Percentiles rank a stretch among this genome's conserved stretches.
Evolutionary conservation across 2,888 invertebrate genomes (phyloP).

Genomic region (Cataglyphis albicans): DNA sequence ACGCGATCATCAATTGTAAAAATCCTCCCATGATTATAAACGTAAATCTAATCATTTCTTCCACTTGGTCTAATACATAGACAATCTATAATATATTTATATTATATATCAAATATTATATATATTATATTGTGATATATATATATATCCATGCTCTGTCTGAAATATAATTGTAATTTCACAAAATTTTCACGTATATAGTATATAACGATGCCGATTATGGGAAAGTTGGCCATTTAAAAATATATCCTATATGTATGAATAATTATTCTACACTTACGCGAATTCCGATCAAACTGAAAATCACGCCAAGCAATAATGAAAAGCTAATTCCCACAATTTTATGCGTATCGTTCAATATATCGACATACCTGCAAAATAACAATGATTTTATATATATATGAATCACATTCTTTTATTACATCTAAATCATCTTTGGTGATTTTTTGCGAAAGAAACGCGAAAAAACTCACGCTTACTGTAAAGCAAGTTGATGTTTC

Average conservation of each 20-base stretch:
- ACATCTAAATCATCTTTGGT: not conserved
- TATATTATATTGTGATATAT: no score
- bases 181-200: not conserved
- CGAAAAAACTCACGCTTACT: constrained; percentile 2
- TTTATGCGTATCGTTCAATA: constrained; percentile 11
- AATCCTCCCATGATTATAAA: constrained; percentile 24
- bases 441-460: not conserved
- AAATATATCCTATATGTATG: not conserved
- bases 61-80: constrained; percentile 42
- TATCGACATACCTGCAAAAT: constrained; percentile 20
- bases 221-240: not conserved
- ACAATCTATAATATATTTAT: constrained; percentile 31
- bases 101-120: not conserved
- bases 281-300: constrained; percentile 39
- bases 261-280: constrained; percentile 21
- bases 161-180: constrained; percentile 29
- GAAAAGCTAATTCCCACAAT: constrained; percentile 18
- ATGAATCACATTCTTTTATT: not conserved
- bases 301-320: not conserved
- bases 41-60: constrained; percentile 25
- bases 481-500: constrained; percentile 42
- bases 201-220: not conserved
- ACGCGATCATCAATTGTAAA: constrained; percentile 16
- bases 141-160: not conserved
- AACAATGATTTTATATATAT: not conserved